Percentiles rank a stretch among this genome's conserved stretches.
Evolutionary conservation across 2,113 vertebrate genomes (phyloP).

Genomic region (Cephalopholis sonnerati): DNA sequence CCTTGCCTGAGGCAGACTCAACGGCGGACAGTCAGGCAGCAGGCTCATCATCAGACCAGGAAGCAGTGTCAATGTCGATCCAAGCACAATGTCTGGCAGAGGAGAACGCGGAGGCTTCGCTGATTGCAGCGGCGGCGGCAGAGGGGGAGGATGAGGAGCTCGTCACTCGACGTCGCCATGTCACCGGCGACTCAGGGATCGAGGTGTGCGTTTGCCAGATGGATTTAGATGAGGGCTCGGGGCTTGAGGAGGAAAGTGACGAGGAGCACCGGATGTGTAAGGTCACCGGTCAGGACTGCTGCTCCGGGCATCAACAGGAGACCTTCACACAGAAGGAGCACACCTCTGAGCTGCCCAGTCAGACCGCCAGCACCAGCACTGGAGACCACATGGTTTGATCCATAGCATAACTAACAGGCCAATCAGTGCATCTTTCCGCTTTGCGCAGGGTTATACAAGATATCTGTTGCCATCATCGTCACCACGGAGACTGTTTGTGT

Average conservation of each 20-base stretch:
- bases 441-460: slow-evolving; percentile 32
- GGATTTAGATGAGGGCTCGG: slow-evolving; percentile 80
- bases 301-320: slow-evolving; percentile 69
- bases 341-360: slow-evolving; percentile 60
- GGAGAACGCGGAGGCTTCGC: slow-evolving; percentile 48
- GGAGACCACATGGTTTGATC: slow-evolving; percentile 83
- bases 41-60: slow-evolving; percentile 25
- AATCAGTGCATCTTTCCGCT: slow-evolving; percentile 40
- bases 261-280: slow-evolving; percentile 76
- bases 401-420: slow-evolving; percentile 42
- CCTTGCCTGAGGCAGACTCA: slow-evolving; percentile 19
- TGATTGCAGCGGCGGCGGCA: slow-evolving; percentile 38
- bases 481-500: slow-evolving; percentile 55
- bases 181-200: slow-evolving; percentile 89
- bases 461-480: slow-evolving; percentile 45
- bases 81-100: slow-evolving; percentile 42
- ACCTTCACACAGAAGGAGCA: slow-evolving; percentile 74
- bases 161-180: slow-evolving; percentile 83
- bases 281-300: slow-evolving; percentile 74
- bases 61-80: slow-evolving; percentile 1
- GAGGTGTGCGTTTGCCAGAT: slow-evolving; percentile 87
- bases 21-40: neutral
- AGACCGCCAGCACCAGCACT: slow-evolving; percentile 69
- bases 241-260: slow-evolving; percentile 79
- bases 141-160: slow-evolving; percentile 83